Percentiles rank a stretch among this genome's conserved stretches.
Evolutionary conservation across 2,113 vertebrate species (phyloP).

Genomic region (Canis aureus): DNA sequence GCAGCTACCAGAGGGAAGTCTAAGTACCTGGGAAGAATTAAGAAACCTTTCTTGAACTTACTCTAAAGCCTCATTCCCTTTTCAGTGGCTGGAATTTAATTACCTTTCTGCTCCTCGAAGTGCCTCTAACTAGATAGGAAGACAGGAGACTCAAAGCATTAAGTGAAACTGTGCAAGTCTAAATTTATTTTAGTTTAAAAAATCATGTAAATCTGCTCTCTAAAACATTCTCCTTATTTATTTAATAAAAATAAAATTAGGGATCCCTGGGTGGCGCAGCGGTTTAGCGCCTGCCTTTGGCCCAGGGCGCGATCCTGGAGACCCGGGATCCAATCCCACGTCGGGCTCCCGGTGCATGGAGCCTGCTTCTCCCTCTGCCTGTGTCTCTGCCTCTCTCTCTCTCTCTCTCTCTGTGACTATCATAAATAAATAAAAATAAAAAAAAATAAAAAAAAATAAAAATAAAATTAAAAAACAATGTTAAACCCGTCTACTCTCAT

Average conservation of each 20-base stretch:
- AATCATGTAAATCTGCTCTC: not conserved
- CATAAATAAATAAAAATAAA: too few relatives aligned
- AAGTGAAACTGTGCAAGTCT: not conserved
- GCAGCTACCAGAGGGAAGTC: slow-evolving; percentile 38
- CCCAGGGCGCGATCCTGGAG: too few relatives aligned
- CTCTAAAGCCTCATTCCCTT: slow-evolving; percentile 34
- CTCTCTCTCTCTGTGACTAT: too few relatives aligned
- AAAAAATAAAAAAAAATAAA: not conserved
- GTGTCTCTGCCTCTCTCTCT: too few relatives aligned
- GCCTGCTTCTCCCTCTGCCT: too few relatives aligned
- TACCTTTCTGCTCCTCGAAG: not conserved
- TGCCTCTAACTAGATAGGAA: not conserved
- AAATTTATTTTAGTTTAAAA: slow-evolving; percentile 31
- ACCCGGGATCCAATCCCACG: too few relatives aligned
- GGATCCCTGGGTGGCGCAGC: too few relatives aligned
- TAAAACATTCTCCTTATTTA: not conserved
- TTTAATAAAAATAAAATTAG: not conserved
- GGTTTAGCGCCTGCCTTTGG: too few relatives aligned
- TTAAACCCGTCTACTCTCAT: not conserved
- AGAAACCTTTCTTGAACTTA: slow-evolving; percentile 57
- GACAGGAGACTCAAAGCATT: not conserved
- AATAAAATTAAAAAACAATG: not conserved
- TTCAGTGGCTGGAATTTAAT: slow-evolving; percentile 58
- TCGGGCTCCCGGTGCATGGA: too few relatives aligned
- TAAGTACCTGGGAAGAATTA: slow-evolving; percentile 65